Conservation (phyloP, 2,888 invertebrate genomes). For the Pristionchus japonicus region DNA sequence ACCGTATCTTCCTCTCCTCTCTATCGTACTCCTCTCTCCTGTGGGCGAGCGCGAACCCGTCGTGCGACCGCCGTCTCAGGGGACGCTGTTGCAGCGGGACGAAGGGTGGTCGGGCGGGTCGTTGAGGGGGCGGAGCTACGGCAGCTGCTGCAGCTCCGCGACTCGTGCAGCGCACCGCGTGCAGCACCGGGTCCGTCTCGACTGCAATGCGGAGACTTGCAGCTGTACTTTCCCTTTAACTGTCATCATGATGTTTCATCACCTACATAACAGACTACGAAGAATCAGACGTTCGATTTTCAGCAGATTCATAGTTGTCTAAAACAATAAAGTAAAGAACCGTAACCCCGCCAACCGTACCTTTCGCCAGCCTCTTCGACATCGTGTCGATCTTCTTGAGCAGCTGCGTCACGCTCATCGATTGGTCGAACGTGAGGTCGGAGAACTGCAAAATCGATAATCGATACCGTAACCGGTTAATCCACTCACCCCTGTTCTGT, state of each 20-base stretch:
- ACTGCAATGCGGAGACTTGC: not conserved
- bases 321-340: not conserved
- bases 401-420: slow-evolving; percentile 52
- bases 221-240: not conserved
- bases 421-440: slow-evolving; percentile 51
- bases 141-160: not conserved
- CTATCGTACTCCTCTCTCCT: not conserved
- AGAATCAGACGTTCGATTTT: too few relatives aligned
- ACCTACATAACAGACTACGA: too few relatives aligned
- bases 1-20: slow-evolving; percentile 5
- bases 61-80: slow-evolving; percentile 16
- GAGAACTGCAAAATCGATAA: slow-evolving; percentile 2
- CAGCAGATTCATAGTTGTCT: too few relatives aligned
- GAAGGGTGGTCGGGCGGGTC: slow-evolving; percentile 22
- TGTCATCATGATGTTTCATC: too few relatives aligned
- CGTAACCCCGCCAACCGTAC: not conserved
- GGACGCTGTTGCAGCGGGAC: not conserved
- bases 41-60: not conserved
- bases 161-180: slow-evolving; percentile 39
- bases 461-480: not conserved
- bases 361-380: slow-evolving; percentile 47
- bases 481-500: not conserved
- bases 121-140: not conserved
- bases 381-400: slow-evolving; percentile 50
- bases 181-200: not conserved